Evolutionary conservation across 2,797 vertebrate species (phyloP).

Genomic region (Benthosema pterotum): DNA sequence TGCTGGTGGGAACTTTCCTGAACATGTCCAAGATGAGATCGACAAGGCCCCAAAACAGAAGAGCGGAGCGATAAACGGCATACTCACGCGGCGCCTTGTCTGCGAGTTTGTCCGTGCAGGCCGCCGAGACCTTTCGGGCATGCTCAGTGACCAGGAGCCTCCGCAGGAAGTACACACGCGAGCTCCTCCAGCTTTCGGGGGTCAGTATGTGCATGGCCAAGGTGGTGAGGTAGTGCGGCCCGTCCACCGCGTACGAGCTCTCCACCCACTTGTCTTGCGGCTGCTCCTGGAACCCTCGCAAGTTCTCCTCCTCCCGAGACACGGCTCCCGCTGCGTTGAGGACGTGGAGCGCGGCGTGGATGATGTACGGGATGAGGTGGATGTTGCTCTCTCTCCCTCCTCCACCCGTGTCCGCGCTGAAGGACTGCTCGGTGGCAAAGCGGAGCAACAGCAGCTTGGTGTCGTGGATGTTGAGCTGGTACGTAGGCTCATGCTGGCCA

Average conservation of each 20-base stretch:
- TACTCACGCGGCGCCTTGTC: constrained; percentile 95
- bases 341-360: constrained; percentile 98
- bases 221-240: constrained; percentile 95
- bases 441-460: constrained; percentile 96
- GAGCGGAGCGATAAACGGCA: constrained; percentile 91
- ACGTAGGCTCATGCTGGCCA: constrained; percentile 95
- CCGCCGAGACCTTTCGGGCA: constrained; percentile 86
- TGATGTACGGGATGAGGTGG: constrained; percentile 98
- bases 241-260: constrained; percentile 95
- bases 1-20: constrained; percentile 97
- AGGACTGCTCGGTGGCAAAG: constrained; percentile 98
- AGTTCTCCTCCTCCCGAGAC: constrained; percentile 95
- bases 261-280: constrained; percentile 97
- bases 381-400: constrained; percentile 98
- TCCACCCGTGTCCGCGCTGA: constrained; percentile 95
- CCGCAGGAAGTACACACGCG: constrained; percentile 87
- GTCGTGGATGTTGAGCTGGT: constrained; percentile 98
- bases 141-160: constrained; percentile 90
- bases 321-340: constrained; percentile 98
- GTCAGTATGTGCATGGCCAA: constrained; percentile 92
- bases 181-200: constrained; percentile 88
- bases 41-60: constrained; percentile 98
- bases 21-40: constrained; percentile 98
- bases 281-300: constrained; percentile 97
- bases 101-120: constrained; percentile 89